A percentile compares a stretch with the other conserved stretches of the same genome.
These are phyloP conservation scores for Melieria omissa DNA, from an alignment of 2,888 invertebrate species.

Conservation along the genomic window DNA sequence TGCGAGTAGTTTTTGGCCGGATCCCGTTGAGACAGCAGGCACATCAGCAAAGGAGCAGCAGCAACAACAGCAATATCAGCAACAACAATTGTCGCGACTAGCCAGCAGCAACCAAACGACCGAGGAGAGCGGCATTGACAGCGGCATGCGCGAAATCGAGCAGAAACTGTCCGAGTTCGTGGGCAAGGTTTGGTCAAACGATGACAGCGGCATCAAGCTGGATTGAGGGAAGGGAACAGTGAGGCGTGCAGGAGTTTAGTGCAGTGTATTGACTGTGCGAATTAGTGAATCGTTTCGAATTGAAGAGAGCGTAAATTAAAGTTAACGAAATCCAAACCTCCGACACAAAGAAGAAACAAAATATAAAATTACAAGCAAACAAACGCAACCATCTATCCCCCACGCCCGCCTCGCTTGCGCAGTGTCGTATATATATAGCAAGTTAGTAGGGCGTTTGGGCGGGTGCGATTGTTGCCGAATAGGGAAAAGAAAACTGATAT, in stretches of 20 bases:
- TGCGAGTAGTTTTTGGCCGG: conserved; percentile 53
- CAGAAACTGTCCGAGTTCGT: conserved; percentile 71
- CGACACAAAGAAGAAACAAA: conserved; percentile 7
- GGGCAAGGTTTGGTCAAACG: conserved; percentile 69
- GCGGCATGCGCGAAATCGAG: conserved; percentile 73
- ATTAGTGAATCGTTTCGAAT: background rate
- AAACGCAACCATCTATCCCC: background rate
- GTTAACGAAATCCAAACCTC: background rate
- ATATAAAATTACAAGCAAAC: conserved; percentile 9
- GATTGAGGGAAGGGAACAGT: conserved; percentile 46
- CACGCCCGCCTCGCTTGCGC: no score
- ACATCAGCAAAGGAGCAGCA: conserved; percentile 30
- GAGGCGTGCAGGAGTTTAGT: background rate
- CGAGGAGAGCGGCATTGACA: conserved; percentile 70
- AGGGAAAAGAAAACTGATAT: no score
- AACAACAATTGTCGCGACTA: conserved; percentile 43
- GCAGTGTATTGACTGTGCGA: conserved; percentile 16
- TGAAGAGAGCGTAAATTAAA: background rate
- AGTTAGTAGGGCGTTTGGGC: no score
- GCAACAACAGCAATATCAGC: conserved; percentile 35
- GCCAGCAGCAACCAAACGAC: conserved; percentile 43
- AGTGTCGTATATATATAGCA: no score
- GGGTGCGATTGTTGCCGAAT: no score
- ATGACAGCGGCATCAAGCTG: conserved; percentile 61
- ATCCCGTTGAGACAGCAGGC: conserved; percentile 32